phyloP scores from a whole-genome alignment of 2,113 vertebrate genomes.

The Barbus barbus region DNA sequence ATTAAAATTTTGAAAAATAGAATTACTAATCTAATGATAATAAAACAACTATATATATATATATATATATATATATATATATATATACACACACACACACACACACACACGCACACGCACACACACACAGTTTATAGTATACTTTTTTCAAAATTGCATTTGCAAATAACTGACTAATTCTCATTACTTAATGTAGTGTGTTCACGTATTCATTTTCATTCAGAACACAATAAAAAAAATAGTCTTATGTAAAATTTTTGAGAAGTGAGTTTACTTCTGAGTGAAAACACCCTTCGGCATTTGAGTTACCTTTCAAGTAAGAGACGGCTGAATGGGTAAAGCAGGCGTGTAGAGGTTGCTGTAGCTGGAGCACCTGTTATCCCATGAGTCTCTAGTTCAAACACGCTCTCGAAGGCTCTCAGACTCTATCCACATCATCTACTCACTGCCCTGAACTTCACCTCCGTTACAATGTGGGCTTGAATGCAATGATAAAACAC shows the following conservation, averaged over 20 bases:
- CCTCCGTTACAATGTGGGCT: slow-evolving; percentile 63
- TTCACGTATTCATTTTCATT: background rate
- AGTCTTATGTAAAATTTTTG: background rate
- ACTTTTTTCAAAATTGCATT: too few species aligned
- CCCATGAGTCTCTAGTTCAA: slow-evolving; percentile 45
- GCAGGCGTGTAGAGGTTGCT: slow-evolving; percentile 9
- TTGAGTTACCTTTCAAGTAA: too few species aligned
- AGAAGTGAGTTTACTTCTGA: background rate
- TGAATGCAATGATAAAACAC: slow-evolving; percentile 72
- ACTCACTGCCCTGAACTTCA: slow-evolving; percentile 63
- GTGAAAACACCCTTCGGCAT: background rate
- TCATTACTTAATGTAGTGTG: background rate
- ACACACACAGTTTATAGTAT: too few species aligned
- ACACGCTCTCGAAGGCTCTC: slow-evolving; percentile 43
- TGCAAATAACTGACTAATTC: background rate
- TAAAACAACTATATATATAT: too few species aligned
- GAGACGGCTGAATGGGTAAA: background rate
- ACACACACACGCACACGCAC: too few species aligned
- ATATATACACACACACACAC: too few species aligned
- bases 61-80: too few species aligned
- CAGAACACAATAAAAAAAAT: background rate
- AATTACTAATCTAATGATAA: too few species aligned
- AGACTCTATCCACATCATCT: slow-evolving; percentile 62
- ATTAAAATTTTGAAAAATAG: too few species aligned
- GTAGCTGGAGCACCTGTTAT: slow-evolving; percentile 68